phyloP scores from a whole-genome alignment of 1,140 invertebrate genomes.

The Drosophila pallidifrons region DNA sequence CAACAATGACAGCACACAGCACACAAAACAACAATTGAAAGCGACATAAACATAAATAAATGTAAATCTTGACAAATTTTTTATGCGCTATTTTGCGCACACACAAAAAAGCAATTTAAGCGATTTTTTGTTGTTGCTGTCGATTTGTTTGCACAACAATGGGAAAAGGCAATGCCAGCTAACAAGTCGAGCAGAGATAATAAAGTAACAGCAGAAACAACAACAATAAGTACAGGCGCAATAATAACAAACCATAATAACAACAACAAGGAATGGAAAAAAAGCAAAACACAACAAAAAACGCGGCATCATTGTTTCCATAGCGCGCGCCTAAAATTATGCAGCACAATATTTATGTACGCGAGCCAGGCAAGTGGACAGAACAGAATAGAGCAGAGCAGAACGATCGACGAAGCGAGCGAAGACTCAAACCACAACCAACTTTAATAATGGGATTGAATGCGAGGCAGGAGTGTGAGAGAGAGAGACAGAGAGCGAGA shows the following conservation, averaged over 20 bases:
- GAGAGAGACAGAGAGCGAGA: not conserved
- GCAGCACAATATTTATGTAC: constrained; percentile 51
- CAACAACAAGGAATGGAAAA: constrained; percentile 13
- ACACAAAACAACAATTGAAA: constrained; percentile 12
- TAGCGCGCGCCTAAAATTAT: constrained; percentile 59
- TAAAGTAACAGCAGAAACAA: constrained; percentile 49
- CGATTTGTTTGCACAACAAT: constrained; percentile 60
- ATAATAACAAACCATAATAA: constrained; percentile 34
- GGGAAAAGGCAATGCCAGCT: constrained; percentile 36
- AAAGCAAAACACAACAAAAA: constrained; percentile 53
- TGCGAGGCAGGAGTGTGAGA: not conserved
- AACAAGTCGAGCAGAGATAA: constrained; percentile 73
- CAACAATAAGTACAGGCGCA: constrained; percentile 32
- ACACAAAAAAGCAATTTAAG: constrained; percentile 29
- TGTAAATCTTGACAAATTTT: constrained; percentile 50
- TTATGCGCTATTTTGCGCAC: constrained; percentile 15
- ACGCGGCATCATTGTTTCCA: constrained; percentile 40
- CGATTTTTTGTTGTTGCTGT: constrained; percentile 14
- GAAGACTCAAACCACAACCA: constrained; percentile 33
- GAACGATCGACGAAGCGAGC: not conserved
- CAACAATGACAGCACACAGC: constrained; percentile 4
- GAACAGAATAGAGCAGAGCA: not conserved
- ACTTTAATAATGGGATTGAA: constrained; percentile 9
- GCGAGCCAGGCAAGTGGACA: constrained; percentile 23
- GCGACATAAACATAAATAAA: constrained; percentile 38